Evolutionary conservation across 2,888 invertebrate genomes (phyloP).

Genomic region (Sarcophaga caerulescens): DNA sequence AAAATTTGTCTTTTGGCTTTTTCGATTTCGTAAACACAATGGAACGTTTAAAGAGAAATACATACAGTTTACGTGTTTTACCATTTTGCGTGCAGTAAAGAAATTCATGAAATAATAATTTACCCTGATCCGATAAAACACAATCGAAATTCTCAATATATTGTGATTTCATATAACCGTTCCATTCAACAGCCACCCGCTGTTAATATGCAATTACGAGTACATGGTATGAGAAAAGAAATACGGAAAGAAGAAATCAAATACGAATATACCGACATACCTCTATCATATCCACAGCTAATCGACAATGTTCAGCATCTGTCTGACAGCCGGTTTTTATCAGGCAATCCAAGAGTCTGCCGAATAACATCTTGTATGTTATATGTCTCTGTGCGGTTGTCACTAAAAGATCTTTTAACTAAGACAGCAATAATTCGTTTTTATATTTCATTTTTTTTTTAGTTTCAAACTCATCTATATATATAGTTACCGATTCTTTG

Average conservation of each 20-base stretch:
- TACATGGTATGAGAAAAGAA: neutral
- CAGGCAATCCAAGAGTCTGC: too few relatives aligned
- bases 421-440: too few relatives aligned
- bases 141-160: slow-evolving; percentile 48
- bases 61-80: slow-evolving; percentile 37
- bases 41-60: slow-evolving; percentile 46
- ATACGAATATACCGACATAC: neutral
- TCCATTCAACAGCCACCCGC: slow-evolving; percentile 25
- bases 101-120: slow-evolving; percentile 39
- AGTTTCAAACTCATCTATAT: neutral
- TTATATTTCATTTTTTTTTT: too few relatives aligned
- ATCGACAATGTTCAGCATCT: too few relatives aligned
- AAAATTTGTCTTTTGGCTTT: slow-evolving; percentile 29
- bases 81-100: slow-evolving; percentile 35
- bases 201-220: neutral
- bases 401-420: slow-evolving; percentile 43
- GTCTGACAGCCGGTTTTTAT: too few relatives aligned
- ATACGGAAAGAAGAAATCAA: neutral
- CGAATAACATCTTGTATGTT: too few relatives aligned
- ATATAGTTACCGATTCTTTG: slow-evolving; percentile 42
- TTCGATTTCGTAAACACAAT: slow-evolving; percentile 57
- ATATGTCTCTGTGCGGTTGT: slow-evolving; percentile 24
- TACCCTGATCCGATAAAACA: slow-evolving; percentile 48
- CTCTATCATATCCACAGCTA: slow-evolving; percentile 21
- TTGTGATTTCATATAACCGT: slow-evolving; percentile 10